Evolutionary conservation across 2,797 vertebrate genomes (phyloP), one percentile per base, ranked within the genome.

Genomic region (Coracias cyanogaster): DNA sequence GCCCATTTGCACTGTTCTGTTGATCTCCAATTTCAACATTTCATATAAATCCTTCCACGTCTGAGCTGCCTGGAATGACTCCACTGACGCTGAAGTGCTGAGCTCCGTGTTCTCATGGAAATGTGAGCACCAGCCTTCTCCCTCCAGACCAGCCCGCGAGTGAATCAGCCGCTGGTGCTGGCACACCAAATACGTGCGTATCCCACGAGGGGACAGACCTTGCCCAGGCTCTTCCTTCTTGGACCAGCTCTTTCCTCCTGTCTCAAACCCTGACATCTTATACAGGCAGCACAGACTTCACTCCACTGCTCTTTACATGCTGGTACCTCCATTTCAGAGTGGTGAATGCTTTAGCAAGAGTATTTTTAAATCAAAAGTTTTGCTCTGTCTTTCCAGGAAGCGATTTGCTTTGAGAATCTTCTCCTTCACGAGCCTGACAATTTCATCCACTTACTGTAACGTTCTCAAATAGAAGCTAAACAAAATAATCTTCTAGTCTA

Each of bases 401-500:
- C 81, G 85, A 89, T 85, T 67, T 81, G 71, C 69, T 72, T 60
- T 72, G 82, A 82, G 82, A 78, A 91, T 55, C 93, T 87, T 64
- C 86, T 89, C 80, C 85, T 79, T 89, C 61, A 24, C 25, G 26
- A 91, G 74, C 85, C 48, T 39, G 26, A 52, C 71, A 65, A 77
- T 88, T 92, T 69, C 73, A 90, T 45, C 84, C 90, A 70, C 90
- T 96, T 95, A 96, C 92, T 78, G 94, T 82, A 95, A 94, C 46
- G 60, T 67, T 94, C 92, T 95, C 91, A 77, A 69, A 95, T 66
- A 77, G 15, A 78, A 86, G 86, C 96, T 95, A 90, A 94, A 92
- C 94, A 93, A 94, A 97, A 93, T 91, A 66, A 93, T 92, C 86
- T 85, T 79, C 88, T 89, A 66, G 85, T 60, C 92, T 95, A 96